phyloP scores from a whole-genome alignment of 2,113 vertebrate genomes.

The Physeter macrocephalus region DNA sequence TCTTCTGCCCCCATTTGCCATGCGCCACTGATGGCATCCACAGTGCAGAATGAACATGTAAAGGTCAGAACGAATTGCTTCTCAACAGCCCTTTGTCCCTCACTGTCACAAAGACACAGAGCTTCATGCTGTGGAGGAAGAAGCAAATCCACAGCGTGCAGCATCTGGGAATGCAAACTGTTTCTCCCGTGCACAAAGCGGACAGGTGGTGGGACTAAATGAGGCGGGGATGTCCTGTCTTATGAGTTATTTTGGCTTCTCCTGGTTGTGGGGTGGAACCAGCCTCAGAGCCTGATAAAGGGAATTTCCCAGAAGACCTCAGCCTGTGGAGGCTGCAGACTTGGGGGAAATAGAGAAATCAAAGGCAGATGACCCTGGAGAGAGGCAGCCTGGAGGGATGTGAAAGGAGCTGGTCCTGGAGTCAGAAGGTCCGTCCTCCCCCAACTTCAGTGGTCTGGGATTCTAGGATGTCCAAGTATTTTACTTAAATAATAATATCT shows the following conservation, averaged over 20 bases:
- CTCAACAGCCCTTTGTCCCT: not conserved
- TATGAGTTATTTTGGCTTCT: not conserved
- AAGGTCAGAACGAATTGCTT: constrained; percentile 21
- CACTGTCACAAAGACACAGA: constrained; percentile 7
- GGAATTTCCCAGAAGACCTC: not conserved
- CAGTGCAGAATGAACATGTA: not conserved
- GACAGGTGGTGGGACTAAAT: not conserved
- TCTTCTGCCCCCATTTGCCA: not conserved
- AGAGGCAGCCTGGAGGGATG: not conserved
- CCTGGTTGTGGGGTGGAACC: not conserved
- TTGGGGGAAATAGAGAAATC: not conserved
- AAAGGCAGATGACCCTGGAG: not conserved
- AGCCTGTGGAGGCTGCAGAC: not conserved
- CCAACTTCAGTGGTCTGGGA: not conserved
- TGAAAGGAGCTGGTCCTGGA: not conserved
- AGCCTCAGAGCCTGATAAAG: not conserved
- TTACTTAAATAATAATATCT: not conserved
- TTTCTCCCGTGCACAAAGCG: not conserved
- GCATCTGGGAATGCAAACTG: not conserved
- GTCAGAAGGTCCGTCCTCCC: not conserved
- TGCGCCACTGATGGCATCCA: not conserved
- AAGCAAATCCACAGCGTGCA: not conserved
- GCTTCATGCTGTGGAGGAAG: not conserved
- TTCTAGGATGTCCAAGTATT: not conserved
- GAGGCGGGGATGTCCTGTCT: not conserved